A percentile compares a stretch with the other conserved stretches of the same genome.
phyloP scores from a whole-genome alignment of 2,797 vertebrate species.

The Betta splendens region DNA sequence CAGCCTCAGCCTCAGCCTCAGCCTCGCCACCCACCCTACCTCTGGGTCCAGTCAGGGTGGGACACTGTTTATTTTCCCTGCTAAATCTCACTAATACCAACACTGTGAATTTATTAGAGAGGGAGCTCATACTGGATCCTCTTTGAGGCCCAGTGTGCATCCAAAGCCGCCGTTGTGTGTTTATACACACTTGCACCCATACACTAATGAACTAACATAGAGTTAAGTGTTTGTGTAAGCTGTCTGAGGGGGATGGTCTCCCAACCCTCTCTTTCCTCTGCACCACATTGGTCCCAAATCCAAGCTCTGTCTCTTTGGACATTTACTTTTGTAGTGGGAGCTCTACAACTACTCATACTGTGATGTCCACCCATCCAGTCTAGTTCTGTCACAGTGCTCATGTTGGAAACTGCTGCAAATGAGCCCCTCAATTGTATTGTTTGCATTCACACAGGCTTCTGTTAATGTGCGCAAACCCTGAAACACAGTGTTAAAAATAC shows the following conservation, averaged over 20 bases:
- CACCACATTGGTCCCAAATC: constrained; percentile 49
- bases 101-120: constrained; percentile 76
- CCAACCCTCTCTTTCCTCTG: constrained; percentile 15
- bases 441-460: too few species aligned
- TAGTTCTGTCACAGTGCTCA: constrained; percentile 4
- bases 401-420: too few species aligned
- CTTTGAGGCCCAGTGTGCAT: constrained; percentile 59
- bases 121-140: constrained; percentile 40
- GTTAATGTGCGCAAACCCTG: too few species aligned
- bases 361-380: constrained; percentile 63
- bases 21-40: constrained; percentile 11
- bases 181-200: constrained; percentile 66
- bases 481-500: too few species aligned
- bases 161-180: constrained; percentile 62
- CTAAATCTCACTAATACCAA: constrained; percentile 71
- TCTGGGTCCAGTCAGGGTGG: constrained; percentile 14
- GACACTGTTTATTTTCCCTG: constrained; percentile 73
- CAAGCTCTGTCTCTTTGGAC: constrained; percentile 50
- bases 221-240: constrained; percentile 75
- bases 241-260: constrained; percentile 38
- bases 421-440: too few species aligned
- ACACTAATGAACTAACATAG: constrained; percentile 67
- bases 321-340: constrained; percentile 83
- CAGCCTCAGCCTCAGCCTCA: constrained; percentile 17
- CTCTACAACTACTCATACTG: constrained; percentile 56